Base-by-base conservation (phyloP, 2,113 vertebrate species). In the Cranoglanis bouderius region DNA sequence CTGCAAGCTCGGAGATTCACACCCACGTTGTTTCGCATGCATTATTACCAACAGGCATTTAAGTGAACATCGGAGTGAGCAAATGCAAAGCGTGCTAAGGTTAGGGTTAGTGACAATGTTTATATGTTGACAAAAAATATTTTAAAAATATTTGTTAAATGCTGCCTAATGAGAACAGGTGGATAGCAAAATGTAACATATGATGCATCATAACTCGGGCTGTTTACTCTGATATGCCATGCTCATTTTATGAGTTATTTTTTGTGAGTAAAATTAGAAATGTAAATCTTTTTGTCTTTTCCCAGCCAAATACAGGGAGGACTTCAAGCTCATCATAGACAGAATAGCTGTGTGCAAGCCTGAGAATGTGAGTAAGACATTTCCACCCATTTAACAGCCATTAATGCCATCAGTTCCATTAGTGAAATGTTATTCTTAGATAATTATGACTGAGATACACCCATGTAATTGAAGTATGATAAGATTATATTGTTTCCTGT, bases 241-340 rank as follows among this genome's bases (percentile, higher is more conserved):
- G 63, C 29, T 32, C n/a, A 32, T 65, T n/a, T n/a, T n/a, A n/a
- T n/a, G n/a, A n/a, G 12, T 26, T 10, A 4, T 29, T 26, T 63
- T 63, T 32, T 85, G 3, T 65, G 63, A 67, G 14, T 26, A 43
- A 46, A 61, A 86, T 46, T 7, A 14, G 10, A 75, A 43, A 53
- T 53, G 1, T 19, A 21, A 51, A 18, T 85, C 13, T 63, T 49
- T 87, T 14, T 92, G 87, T 90, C 82, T 86, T 70, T 85, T 55
- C 89, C 74, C 93, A 96, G 96, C 95, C 72, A 96, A 96, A 94
- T 95, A 96, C 94, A 94, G 96, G 92, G 96, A 96, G 91, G 94
- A 96, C 90, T 96, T 96, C 94, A 96, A 96, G 91, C 91, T 93
- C 90, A 93, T 96, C 91, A 94, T 96, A 21, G 95, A 96, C 94